Conservation (phyloP, 2,888 invertebrate genomes). For the Philereme vetulata region DNA sequence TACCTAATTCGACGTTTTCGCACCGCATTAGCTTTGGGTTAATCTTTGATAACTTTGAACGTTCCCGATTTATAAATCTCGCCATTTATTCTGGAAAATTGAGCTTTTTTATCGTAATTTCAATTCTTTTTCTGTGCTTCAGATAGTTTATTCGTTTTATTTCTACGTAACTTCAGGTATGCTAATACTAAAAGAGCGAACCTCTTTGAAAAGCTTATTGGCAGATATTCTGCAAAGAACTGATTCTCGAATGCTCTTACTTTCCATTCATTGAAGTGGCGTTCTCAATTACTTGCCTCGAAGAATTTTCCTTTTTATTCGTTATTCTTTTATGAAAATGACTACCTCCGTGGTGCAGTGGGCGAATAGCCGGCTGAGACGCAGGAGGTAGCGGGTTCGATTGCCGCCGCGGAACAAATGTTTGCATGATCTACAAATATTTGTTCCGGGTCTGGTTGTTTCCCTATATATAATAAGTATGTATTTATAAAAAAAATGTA, state of each 20-base stretch:
- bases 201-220: slow-evolving; percentile 10
- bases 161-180: slow-evolving; percentile 27
- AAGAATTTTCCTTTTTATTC: slow-evolving; percentile 6
- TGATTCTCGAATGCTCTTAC: slow-evolving; percentile 5
- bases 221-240: slow-evolving; percentile 19
- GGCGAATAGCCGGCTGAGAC: no score
- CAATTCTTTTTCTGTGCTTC: slow-evolving; percentile 1
- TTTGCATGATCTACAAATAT: no score
- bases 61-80: slow-evolving; percentile 29
- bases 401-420: no score
- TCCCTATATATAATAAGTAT: no score
- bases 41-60: slow-evolving; percentile 48
- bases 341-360: no score
- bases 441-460: no score
- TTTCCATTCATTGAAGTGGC: slow-evolving; percentile 22
- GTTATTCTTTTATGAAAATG: slow-evolving; percentile 4
- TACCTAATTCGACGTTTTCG: slow-evolving; percentile 70
- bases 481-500: no score
- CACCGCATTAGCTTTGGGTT: slow-evolving; percentile 65
- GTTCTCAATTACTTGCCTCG: slow-evolving; percentile 27
- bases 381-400: no score
- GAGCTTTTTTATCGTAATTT: slow-evolving; percentile 1
- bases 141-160: background rate
- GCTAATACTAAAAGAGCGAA: slow-evolving; percentile 20
- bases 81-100: slow-evolving; percentile 9